These are phyloP conservation scores for Tetranychus piercei DNA, from an alignment of 2,888 invertebrate genomes.

Conservation along the genomic window DNA sequence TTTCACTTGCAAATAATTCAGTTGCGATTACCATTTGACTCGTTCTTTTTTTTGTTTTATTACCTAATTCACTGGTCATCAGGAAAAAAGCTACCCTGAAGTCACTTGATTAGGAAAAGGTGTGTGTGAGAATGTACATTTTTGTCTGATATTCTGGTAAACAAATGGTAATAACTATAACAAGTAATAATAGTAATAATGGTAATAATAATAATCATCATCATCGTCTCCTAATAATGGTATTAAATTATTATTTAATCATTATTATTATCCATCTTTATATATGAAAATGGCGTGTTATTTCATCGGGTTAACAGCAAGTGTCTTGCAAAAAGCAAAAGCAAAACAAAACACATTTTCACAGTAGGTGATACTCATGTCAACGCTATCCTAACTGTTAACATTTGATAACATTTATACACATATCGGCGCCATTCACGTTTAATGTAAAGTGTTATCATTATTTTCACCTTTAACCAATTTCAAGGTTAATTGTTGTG, in stretches of 20 bases:
- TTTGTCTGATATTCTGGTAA: neutral
- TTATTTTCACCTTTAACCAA: neutral
- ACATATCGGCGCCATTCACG: neutral
- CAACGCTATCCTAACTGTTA: neutral
- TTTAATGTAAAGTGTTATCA: neutral
- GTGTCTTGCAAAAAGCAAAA: neutral
- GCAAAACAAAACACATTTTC: neutral
- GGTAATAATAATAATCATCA: neutral
- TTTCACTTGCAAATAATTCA: neutral
- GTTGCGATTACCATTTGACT: neutral
- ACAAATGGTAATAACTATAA: neutral
- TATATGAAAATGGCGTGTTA: neutral
- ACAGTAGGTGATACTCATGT: neutral
- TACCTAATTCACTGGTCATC: neutral
- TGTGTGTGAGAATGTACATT: neutral
- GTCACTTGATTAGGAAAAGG: neutral
- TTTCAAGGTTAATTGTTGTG: neutral
- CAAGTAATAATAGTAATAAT: neutral
- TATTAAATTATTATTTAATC: neutral
- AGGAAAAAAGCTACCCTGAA: neutral
- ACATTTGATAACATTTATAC: neutral
- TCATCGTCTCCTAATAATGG: neutral
- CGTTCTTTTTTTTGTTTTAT: neutral
- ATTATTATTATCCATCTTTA: neutral
- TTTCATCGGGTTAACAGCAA: conserved; percentile 4